Percentiles rank a stretch among this genome's conserved stretches.
These are phyloP conservation scores for Cyprinodon variegatus DNA, from an alignment of 2,113 vertebrate genomes.

Conservation along the genomic window DNA sequence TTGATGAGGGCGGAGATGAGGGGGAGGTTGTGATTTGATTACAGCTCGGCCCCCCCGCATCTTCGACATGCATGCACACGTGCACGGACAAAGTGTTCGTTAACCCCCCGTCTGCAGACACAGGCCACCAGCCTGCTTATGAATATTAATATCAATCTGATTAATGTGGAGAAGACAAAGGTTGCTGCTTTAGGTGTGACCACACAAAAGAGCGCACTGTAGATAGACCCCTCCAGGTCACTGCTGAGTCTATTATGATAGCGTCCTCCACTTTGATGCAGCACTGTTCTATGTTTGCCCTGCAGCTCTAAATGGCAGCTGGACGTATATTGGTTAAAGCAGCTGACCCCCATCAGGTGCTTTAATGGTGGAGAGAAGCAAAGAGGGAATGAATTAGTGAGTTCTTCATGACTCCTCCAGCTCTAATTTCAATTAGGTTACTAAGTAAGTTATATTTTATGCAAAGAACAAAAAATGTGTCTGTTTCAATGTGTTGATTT, in stretches of 20 bases:
- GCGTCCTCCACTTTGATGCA: constrained; percentile 19
- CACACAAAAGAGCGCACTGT: constrained; percentile 25
- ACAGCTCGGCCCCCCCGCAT: constrained; percentile 60
- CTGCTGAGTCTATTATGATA: constrained; percentile 27
- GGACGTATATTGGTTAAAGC: not conserved
- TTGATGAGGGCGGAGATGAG: constrained; percentile 70
- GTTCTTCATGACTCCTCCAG: not conserved
- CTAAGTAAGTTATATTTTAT: no score
- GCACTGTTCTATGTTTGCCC: not conserved
- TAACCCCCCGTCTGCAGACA: constrained; percentile 58
- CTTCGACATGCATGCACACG: constrained; percentile 1
- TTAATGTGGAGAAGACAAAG: constrained; percentile 38
- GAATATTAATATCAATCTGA: constrained; percentile 70
- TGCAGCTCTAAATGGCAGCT: not conserved
- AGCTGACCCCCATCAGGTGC: not conserved
- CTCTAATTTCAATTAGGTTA: not conserved
- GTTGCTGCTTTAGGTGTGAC: constrained; percentile 42
- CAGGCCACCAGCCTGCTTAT: constrained; percentile 64
- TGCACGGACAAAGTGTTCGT: constrained; percentile 36
- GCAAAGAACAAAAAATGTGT: no score
- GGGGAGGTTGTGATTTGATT: constrained; percentile 72
- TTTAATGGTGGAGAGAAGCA: not conserved
- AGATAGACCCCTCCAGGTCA: constrained; percentile 27
- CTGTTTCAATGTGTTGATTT: no score
- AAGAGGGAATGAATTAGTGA: not conserved